These are phyloP conservation scores for Calameuta pallipes DNA, from an alignment of 2,888 invertebrate species.

Conservation along the genomic window DNA sequence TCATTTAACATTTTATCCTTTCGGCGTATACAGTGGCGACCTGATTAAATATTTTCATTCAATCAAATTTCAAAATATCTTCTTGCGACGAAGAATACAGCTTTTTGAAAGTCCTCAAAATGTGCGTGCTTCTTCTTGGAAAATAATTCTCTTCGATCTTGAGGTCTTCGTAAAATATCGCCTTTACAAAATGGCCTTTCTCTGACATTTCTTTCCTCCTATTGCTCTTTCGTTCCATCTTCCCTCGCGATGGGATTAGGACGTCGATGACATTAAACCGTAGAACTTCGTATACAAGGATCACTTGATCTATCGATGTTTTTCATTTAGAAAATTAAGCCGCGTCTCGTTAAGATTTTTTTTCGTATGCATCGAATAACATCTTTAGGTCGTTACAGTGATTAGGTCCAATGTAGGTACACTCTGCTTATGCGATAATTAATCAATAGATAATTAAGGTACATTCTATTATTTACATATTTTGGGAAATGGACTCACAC, in stretches of 20 bases:
- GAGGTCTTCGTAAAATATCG: background rate
- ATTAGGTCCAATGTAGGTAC: conserved; percentile 41
- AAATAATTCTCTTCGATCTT: background rate
- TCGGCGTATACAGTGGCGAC: background rate
- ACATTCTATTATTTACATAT: conserved; percentile 15
- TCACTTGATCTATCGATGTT: background rate
- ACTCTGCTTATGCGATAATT: conserved; percentile 21
- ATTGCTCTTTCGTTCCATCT: conserved; percentile 6
- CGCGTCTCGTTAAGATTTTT: conserved; percentile 19
- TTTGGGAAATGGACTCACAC: conserved; percentile 6
- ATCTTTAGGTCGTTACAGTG: conserved; percentile 41
- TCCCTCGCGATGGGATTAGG: background rate
- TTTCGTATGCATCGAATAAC: background rate
- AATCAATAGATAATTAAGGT: conserved; percentile 8
- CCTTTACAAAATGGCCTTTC: background rate
- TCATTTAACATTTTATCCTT: background rate
- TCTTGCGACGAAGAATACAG: background rate
- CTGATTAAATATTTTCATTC: background rate
- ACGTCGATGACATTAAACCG: background rate
- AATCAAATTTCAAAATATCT: background rate
- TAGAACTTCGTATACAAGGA: background rate
- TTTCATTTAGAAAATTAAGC: conserved; percentile 10
- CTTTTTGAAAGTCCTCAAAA: background rate
- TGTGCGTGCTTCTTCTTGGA: background rate
- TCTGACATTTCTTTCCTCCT: background rate